A percentile compares a stretch with the other conserved stretches of the same genome.
These are phyloP conservation scores for Diadumene lineata DNA, from an alignment of 92 coral and sea anemone genomes.

Conservation along the genomic window DNA sequence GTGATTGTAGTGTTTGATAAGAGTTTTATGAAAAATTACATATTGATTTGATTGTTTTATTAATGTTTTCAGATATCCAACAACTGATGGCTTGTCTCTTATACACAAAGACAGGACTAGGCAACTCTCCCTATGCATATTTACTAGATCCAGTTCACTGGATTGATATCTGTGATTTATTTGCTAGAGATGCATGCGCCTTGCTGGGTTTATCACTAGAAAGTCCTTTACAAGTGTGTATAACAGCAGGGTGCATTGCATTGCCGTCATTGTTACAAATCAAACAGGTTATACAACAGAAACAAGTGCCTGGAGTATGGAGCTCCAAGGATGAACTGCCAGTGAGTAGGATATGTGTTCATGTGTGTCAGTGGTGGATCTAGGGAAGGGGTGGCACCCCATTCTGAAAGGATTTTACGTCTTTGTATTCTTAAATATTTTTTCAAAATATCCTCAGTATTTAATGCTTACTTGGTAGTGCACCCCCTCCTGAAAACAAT, in stretches of 20 bases:
- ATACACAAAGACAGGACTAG: constrained; percentile 88
- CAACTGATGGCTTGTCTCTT: constrained; percentile 96
- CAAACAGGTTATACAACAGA: constrained; percentile 97
- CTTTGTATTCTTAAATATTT: too few species aligned
- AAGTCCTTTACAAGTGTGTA: constrained; percentile 95
- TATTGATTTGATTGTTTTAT: constrained; percentile 4
- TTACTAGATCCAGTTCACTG: constrained; percentile 94
- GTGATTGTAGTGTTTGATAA: too few species aligned
- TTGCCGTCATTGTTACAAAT: constrained; percentile 94
- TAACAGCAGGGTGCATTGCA: constrained; percentile 96
- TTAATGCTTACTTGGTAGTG: too few species aligned
- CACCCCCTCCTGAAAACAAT: too few species aligned
- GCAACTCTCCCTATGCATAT: constrained; percentile 92
- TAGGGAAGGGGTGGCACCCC: too few species aligned
- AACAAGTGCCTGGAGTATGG: constrained; percentile 98
- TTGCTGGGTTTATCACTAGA: constrained; percentile 90
- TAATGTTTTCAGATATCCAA: constrained; percentile 69
- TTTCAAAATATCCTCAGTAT: too few species aligned
- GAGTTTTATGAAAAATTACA: too few species aligned
- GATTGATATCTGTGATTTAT: constrained; percentile 93
- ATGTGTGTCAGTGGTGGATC: too few species aligned
- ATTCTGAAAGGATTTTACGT: too few species aligned
- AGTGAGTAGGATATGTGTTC: constrained; percentile 55
- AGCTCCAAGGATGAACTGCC: constrained; percentile 96
- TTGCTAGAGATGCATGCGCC: constrained; percentile 98